Base-by-base conservation (phyloP, 1,140 invertebrate genomes). In the Hypsibius dujardini region DNA sequence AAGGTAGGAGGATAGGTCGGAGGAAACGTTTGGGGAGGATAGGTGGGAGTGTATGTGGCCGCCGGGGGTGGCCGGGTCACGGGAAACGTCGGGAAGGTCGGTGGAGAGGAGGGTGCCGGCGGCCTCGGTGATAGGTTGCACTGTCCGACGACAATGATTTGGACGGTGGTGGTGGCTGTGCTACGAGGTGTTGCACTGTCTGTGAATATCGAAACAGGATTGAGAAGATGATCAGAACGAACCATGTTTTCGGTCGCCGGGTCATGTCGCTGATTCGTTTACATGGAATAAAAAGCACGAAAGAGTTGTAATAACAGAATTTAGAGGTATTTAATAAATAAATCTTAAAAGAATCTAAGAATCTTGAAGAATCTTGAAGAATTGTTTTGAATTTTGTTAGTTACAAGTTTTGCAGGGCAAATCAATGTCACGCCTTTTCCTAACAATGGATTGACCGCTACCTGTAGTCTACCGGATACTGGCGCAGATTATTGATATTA, bases 111-210 rank as follows among this genome's bases (percentile, higher is more conserved):
- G n/a, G 50, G 50, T 56, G 50, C 7, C n/a, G 50, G 7, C 7
- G n/a, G n/a, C 7, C 50, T 56, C 7, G 50, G 50, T n/a, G 50
- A n/a, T 7, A 56, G 7, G 50, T 7, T 12, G n/a, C 50, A 56
- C 7, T 7, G 50, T n/a, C 50, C 50, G n/a, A 56, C n/a, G 50
- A 56, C 50, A 56, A 12, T 56, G n/a, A 56, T 56, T n/a, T 56
- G 50, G 50, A 56, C n/a, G 50, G 50, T 56, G n/a, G 50, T 56
- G 50, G 50, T 56, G n/a, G 50, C 50, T 56, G 50, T 56, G n/a
- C 7, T 56, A 12, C 7, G 50, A 56, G 50, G 50, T 12, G 50
- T 56, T 7, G 7, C n/a, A 56, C 50, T n/a, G 50, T 7, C 50
- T 56, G 50, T 56, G 7, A n/a, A 56, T n/a, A 56, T 12, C 7